Base-by-base conservation (phyloP, 2,113 vertebrate species). In the Cololabis saira region DNA sequence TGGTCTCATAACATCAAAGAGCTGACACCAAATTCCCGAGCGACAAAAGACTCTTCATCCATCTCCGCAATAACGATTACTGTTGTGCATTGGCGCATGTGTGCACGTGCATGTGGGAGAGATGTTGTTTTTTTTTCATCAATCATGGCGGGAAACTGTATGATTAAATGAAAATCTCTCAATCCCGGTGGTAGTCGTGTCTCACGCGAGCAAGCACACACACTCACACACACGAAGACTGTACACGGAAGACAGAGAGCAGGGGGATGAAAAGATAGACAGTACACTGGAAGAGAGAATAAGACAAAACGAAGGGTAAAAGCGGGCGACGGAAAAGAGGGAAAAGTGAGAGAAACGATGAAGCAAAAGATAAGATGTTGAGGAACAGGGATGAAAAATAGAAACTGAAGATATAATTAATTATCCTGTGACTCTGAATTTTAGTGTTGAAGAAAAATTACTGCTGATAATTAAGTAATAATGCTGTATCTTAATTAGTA, bases 91-190 rank as follows among this genome's bases (percentile, higher is more conserved):
- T 51, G 60, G 60, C n/a, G 50, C 58, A 43, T 60, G 41, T 66
- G 44, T 63, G 44, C 21, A 14, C 30, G 41, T 50, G 72, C 52
- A 65, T 41, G 55, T 57, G 48, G 19, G 52, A 58, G 50, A 54
- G 70, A 62, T 70, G 63, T 45, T 70, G 63, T 45, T 63, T 64
- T 61, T 80, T 80, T 80, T 79, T 84, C 83, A 82, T 89, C 84
- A 77, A 83, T 87, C 80, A 78, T 81, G 69, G 66, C 62, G 72
- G 72, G 62, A 71, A 17, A 61, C 76, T 68, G 67, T 77, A 43
- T 75, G 77, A 82, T 85, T 85, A 83, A 87, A 90, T 87, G 87
- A 73, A 90, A 87, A 86, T 87, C 70, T 83, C 85, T 89, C 86
- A 82, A 71, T 80, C 69, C 55, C 59, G 62, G 37, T 80, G 71